These are phyloP conservation scores for Ridgeia piscesae DNA, from an alignment of 1,140 invertebrate genomes.

Conservation along the genomic window DNA sequence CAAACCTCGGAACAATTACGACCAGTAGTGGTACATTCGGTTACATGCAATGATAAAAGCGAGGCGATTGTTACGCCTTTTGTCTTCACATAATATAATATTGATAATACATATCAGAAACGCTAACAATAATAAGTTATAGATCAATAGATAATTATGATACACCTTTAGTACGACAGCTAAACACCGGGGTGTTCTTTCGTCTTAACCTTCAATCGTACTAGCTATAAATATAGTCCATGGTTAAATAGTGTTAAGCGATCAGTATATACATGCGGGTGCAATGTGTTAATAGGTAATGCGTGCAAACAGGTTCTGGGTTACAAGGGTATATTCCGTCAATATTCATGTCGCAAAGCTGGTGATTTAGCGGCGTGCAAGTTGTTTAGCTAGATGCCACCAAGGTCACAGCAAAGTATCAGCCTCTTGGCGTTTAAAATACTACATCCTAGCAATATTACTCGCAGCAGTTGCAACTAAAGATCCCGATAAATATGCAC, in stretches of 20 bases:
- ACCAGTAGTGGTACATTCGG: not conserved
- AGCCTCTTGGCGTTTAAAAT: not conserved
- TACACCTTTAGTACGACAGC: not conserved
- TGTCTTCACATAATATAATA: constrained; percentile 1
- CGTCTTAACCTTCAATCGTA: not conserved
- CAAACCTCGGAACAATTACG: not conserved
- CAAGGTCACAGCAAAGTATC: not conserved
- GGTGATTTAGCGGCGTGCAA: not conserved
- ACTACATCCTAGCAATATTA: not conserved
- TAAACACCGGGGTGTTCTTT: not conserved
- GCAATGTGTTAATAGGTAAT: not conserved
- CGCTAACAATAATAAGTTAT: not conserved
- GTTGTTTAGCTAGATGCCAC: not conserved
- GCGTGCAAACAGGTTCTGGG: not conserved
- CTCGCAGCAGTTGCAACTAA: not conserved
- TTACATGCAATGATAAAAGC: not conserved
- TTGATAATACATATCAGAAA: not conserved
- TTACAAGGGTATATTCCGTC: not conserved
- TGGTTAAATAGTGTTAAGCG: not conserved
- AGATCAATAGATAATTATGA: not conserved
- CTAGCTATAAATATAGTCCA: not conserved
- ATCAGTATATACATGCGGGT: not conserved
- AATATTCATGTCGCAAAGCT: not conserved
- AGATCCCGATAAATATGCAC: not conserved
- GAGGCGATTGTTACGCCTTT: not conserved